Base-by-base conservation (phyloP, 92 coral and sea anemone species). In the Meandrina meandrites region DNA sequence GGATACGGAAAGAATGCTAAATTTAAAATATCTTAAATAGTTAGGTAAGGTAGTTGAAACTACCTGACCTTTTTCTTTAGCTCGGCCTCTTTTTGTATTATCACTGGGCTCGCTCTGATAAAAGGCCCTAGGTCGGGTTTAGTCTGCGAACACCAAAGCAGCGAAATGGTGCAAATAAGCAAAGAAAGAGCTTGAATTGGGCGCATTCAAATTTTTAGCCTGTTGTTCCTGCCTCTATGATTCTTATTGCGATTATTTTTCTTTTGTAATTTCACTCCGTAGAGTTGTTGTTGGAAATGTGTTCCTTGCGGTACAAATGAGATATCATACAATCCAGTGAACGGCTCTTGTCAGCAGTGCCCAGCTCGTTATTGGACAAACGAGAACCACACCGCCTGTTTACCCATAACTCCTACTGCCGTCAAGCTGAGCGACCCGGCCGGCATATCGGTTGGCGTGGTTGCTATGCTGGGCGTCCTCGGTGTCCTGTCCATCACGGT, bases 201-300 rank as follows among this genome's bases (percentile, higher is more conserved):
- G 45, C 45, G 45, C 45, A 40, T 40, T 40, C 45, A 40, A 40
- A 40, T 6, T 2, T n/a, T 40, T 40, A 40, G 6, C 45, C 45
- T 40, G 45, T 40, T 40, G 3, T 40, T 40, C 45, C 28, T 5
- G 56, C 8, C 13, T 2, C 32, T 75, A 4, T 18, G 7, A 18
- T 1, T 68, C 19, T 62, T 30, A 6, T 5, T 0, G 1, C 48
- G 7, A 13, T 16, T 27, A 1, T 8, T 54, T 48, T 7, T 12
- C 12, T 7, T 48, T 48, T 48, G 4, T 4, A 48, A 48, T 12
- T 48, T 48, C 9, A 48, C 14, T 9, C 12, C 14, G 14, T 75
- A 94, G 98, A 86, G 88, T 30, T 96, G 98, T 76, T 96, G 98
- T 68, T 96, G 98, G 98, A 76, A 75, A 50, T 96, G 98, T 82